Percentiles rank a stretch among this genome's conserved stretches.
Conservation (phyloP, 2,113 vertebrate genomes). For the Cynoglossus semilaevis region DNA sequence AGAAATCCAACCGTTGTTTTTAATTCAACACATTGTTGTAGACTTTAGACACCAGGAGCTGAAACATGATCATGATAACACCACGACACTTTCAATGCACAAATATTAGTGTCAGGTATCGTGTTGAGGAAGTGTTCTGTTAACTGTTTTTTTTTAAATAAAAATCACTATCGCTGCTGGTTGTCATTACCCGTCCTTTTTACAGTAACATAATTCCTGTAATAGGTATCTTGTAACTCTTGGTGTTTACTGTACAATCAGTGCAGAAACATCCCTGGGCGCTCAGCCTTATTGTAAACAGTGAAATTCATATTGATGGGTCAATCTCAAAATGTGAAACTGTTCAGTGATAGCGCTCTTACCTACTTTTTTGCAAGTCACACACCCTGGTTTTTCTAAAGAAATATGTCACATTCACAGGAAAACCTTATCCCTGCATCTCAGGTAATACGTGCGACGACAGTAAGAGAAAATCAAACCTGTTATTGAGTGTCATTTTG, state of each 20-base stretch:
- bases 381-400: too few species aligned
- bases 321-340: slow-evolving; percentile 23
- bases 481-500: slow-evolving; percentile 1
- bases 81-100: slow-evolving; percentile 53
- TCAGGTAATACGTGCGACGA: too few species aligned
- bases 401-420: neutral
- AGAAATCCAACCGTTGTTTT: slow-evolving; percentile 43
- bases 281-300: slow-evolving; percentile 20
- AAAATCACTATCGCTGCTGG: slow-evolving; percentile 28
- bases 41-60: slow-evolving; percentile 27
- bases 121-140: slow-evolving; percentile 41
- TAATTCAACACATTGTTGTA: too few species aligned
- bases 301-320: slow-evolving; percentile 29
- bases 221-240: slow-evolving; percentile 34
- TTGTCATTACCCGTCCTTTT: slow-evolving; percentile 46
- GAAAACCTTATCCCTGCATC: too few species aligned
- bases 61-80: slow-evolving; percentile 38
- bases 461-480: too few species aligned
- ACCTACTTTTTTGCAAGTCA: neutral
- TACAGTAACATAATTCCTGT: slow-evolving; percentile 43
- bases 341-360: neutral
- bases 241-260: slow-evolving; percentile 29
- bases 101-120: slow-evolving; percentile 64
- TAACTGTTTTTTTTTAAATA: slow-evolving; percentile 7
- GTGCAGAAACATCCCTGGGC: slow-evolving; percentile 26